phyloP scores from a whole-genome alignment of 2,113 vertebrate genomes.

The Thamnophis sirtalis region DNA sequence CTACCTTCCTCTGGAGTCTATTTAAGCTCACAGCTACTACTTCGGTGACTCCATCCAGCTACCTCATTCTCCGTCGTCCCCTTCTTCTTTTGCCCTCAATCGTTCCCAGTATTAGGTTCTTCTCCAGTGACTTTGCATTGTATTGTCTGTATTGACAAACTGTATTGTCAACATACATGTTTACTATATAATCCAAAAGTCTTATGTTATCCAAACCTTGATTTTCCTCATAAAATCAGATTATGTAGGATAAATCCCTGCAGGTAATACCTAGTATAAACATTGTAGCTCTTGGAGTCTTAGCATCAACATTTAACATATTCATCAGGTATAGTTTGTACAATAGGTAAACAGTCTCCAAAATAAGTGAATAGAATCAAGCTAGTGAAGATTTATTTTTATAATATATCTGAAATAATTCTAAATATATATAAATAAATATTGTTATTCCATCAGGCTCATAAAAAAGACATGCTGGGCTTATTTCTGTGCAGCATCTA shows the following conservation, averaged over 20 bases:
- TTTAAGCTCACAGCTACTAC: no score
- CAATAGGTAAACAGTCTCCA: not conserved
- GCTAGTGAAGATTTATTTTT: not conserved
- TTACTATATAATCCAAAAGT: not conserved
- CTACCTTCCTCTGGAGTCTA: no score
- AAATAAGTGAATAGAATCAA: not conserved
- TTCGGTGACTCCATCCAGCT: no score
- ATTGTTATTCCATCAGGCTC: not conserved
- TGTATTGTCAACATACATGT: not conserved
- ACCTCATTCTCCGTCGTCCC: no score
- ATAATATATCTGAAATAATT: not conserved
- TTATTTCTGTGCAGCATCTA: not conserved
- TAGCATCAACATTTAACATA: not conserved
- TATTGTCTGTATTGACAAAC: no score
- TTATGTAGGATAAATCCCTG: not conserved
- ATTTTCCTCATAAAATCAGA: not conserved
- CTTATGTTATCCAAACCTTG: not conserved
- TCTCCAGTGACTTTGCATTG: no score
- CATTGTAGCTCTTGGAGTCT: not conserved
- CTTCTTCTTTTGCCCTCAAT: no score
- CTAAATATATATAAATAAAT: not conserved
- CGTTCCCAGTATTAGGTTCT: no score
- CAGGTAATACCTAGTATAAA: not conserved
- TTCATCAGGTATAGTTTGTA: not conserved
- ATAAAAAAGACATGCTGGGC: not conserved